A percentile compares a stretch with the other conserved stretches of the same genome.
These are phyloP conservation scores for Turritopsis dohrnii DNA, from an alignment of 30 jellyfish, hydroid and myxozoan species.

Conservation along the genomic window DNA sequence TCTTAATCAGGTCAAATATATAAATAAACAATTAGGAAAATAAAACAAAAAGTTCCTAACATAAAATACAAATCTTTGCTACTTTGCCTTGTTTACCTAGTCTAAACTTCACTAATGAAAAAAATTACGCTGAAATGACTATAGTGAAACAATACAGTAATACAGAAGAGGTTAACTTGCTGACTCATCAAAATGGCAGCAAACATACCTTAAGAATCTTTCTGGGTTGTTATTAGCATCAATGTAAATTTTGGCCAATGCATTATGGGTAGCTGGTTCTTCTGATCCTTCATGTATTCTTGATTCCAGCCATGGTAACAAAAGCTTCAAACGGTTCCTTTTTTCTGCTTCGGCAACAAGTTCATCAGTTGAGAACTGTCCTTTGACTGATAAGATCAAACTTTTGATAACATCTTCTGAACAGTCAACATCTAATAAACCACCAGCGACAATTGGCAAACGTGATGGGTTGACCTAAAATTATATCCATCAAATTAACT, in stretches of 20 bases:
- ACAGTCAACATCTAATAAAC: conserved; percentile 97
- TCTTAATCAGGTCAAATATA: too few relatives aligned
- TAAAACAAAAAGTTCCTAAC: too few relatives aligned
- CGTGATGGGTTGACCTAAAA: conserved; percentile 98
- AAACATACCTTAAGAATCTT: conserved; percentile 71
- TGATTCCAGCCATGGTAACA: conserved; percentile 96
- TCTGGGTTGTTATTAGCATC: conserved; percentile 99
- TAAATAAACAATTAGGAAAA: too few relatives aligned
- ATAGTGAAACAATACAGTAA: too few relatives aligned
- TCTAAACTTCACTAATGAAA: too few relatives aligned
- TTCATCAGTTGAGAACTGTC: conserved; percentile 93
- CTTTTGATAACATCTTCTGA: conserved; percentile 95
- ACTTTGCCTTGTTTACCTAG: too few relatives aligned
- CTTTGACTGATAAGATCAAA: conserved; percentile 88
- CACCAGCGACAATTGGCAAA: conserved; percentile 98
- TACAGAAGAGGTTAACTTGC: too few relatives aligned
- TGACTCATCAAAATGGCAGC: too few relatives aligned
- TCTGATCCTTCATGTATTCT: conserved; percentile 93
- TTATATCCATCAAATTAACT: neutral
- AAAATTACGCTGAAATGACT: too few relatives aligned
- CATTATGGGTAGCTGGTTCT: conserved; percentile 99
- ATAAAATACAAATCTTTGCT: too few relatives aligned
- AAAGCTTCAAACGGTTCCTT: conserved; percentile 89
- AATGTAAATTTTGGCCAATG: conserved; percentile 95
- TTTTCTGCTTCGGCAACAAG: conserved; percentile 98